Conservation (phyloP, 2,113 vertebrate genomes). For the Mugil cephalus region DNA sequence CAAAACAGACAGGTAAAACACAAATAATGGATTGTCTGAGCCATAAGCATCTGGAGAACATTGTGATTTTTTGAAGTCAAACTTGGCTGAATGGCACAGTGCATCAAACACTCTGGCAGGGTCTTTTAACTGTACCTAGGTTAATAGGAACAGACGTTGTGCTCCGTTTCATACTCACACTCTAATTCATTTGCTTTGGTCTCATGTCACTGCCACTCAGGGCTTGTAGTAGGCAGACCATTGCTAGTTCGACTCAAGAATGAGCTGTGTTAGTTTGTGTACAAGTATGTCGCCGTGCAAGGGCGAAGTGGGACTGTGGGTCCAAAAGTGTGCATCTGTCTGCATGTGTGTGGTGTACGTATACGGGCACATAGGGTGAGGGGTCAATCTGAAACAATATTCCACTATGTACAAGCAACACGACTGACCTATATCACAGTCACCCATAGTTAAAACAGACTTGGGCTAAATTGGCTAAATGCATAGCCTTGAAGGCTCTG, state of each 20-base stretch:
- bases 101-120: slow-evolving; percentile 63
- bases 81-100: slow-evolving; percentile 38
- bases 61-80: slow-evolving; percentile 53
- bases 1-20: slow-evolving; percentile 40
- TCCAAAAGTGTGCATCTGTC: slow-evolving; percentile 7
- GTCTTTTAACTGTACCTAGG: slow-evolving; percentile 58
- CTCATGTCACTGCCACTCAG: slow-evolving; percentile 80
- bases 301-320: slow-evolving; percentile 36
- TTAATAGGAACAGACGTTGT: slow-evolving; percentile 76
- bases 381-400: slow-evolving; percentile 72
- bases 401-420: slow-evolving; percentile 56
- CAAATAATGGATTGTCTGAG: slow-evolving; percentile 54
- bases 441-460: slow-evolving; percentile 66
- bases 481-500: slow-evolving; percentile 48
- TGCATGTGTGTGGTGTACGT: slow-evolving; percentile 9
- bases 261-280: slow-evolving; percentile 50
- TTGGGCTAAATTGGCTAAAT: slow-evolving; percentile 72
- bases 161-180: slow-evolving; percentile 69
- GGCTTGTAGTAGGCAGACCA: slow-evolving; percentile 70
- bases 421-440: slow-evolving; percentile 66
- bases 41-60: slow-evolving; percentile 62
- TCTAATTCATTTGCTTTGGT: slow-evolving; percentile 80
- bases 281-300: slow-evolving; percentile 26
- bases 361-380: slow-evolving; percentile 25
- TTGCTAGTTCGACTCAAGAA: slow-evolving; percentile 30